Evolutionary conservation across 2,888 invertebrate genomes (phyloP).

Genomic region (Cantharis nigra): DNA sequence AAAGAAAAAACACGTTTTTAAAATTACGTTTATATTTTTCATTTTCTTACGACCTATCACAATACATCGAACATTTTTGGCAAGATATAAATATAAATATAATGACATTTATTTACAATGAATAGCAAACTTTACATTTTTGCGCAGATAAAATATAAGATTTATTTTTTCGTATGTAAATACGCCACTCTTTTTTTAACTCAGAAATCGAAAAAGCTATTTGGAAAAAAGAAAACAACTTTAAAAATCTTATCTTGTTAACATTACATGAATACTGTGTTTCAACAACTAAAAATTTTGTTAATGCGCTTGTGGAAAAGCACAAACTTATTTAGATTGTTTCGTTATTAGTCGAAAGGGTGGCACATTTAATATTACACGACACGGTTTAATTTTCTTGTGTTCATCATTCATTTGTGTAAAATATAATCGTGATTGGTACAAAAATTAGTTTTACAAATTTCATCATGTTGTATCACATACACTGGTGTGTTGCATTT

Average conservation of each 20-base stretch:
- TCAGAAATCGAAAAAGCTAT: not conserved
- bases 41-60: slow-evolving; percentile 33
- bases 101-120: slow-evolving; percentile 47
- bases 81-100: slow-evolving; percentile 43
- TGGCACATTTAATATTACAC: slow-evolving; percentile 6
- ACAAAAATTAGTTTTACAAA: slow-evolving; percentile 33
- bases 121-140: slow-evolving; percentile 47
- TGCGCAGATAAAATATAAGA: slow-evolving; percentile 27
- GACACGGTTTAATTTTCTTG: not conserved
- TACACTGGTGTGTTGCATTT: slow-evolving; percentile 26
- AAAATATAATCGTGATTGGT: slow-evolving; percentile 10
- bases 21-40: slow-evolving; percentile 20
- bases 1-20: slow-evolving; percentile 1
- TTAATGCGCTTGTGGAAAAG: not conserved
- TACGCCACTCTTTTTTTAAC: slow-evolving; percentile 4
- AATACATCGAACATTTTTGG: slow-evolving; percentile 39
- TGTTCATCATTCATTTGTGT: not conserved
- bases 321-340: not conserved
- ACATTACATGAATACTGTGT: slow-evolving; percentile 3
- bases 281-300: not conserved
- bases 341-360: slow-evolving; percentile 1
- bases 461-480: slow-evolving; percentile 34
- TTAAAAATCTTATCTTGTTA: not conserved
- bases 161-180: slow-evolving; percentile 16
- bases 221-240: not conserved